Evolutionary conservation across 2,797 vertebrate species (phyloP).

Genomic region (Taeniopygia guttata): DNA sequence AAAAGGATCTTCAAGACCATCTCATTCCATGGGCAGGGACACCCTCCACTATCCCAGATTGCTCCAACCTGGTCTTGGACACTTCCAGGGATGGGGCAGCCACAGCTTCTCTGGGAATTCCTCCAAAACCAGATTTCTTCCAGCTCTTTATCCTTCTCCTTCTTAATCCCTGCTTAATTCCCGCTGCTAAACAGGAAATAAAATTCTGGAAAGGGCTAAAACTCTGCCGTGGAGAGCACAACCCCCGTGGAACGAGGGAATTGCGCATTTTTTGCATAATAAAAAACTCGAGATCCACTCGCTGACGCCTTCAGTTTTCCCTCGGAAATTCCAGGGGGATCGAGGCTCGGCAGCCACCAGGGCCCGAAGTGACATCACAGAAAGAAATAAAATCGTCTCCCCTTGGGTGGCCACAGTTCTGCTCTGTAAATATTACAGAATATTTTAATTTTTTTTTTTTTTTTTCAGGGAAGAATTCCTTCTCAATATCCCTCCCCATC

Average conservation of each 20-base stretch:
- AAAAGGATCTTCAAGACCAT: neutral
- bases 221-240: too few relatives aligned
- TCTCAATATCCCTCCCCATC: neutral
- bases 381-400: neutral
- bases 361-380: neutral
- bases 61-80: too few relatives aligned
- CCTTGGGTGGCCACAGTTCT: neutral
- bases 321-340: fast-evolving
- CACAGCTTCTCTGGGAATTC: too few relatives aligned
- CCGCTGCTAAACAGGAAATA: too few relatives aligned
- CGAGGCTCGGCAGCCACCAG: fast-evolving
- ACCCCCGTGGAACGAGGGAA: too few relatives aligned
- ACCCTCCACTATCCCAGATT: neutral
- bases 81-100: too few relatives aligned
- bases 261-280: too few relatives aligned
- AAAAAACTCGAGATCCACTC: neutral
- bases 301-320: neutral
- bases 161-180: too few relatives aligned
- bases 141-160: too few relatives aligned
- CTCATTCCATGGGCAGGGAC: neutral
- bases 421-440: neutral
- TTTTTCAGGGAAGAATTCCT: neutral
- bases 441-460: neutral
- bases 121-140: too few relatives aligned
- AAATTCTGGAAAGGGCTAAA: too few relatives aligned